These are phyloP conservation scores for Carposina sasakii DNA, from an alignment of 1,140 invertebrate species.

Conservation along the genomic window DNA sequence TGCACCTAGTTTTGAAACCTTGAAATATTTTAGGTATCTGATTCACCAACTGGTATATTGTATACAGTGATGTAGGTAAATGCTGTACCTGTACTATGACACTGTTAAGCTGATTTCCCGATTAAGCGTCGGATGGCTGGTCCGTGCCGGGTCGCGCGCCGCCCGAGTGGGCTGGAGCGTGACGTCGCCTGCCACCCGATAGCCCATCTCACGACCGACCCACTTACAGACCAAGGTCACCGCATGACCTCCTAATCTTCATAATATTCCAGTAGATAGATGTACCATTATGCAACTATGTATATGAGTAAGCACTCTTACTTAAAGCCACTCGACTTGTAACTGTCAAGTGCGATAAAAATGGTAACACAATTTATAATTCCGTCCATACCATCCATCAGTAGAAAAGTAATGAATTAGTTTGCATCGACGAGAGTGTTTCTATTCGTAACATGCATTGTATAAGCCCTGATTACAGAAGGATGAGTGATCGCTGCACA, in stretches of 20 bases:
- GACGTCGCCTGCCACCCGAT: slow-evolving; percentile 67
- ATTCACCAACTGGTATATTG: no score
- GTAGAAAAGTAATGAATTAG: slow-evolving; percentile 19
- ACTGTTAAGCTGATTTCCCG: slow-evolving; percentile 1
- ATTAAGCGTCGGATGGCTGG: slow-evolving; percentile 8
- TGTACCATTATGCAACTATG: no score
- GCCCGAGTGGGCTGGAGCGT: slow-evolving; percentile 37
- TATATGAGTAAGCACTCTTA: no score
- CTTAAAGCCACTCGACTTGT: no score
- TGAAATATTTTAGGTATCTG: no score
- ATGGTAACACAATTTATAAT: slow-evolving; percentile 31
- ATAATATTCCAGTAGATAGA: slow-evolving; percentile 51
- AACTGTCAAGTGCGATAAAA: no score
- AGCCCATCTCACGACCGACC: slow-evolving; percentile 67
- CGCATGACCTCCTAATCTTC: slow-evolving; percentile 59
- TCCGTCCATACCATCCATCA: slow-evolving; percentile 28
- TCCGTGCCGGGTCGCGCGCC: slow-evolving; percentile 1
- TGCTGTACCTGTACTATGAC: no score
- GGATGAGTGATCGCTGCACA: slow-evolving; percentile 10
- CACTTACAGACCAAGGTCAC: slow-evolving; percentile 63
- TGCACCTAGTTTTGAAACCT: no score
- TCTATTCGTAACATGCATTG: slow-evolving; percentile 14
- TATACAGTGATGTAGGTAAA: no score
- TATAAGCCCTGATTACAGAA: slow-evolving; percentile 6
- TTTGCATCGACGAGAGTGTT: slow-evolving; percentile 18